Evolutionary conservation across 1,140 invertebrate genomes (phyloP).

Genomic region (Pissodes strobi): DNA sequence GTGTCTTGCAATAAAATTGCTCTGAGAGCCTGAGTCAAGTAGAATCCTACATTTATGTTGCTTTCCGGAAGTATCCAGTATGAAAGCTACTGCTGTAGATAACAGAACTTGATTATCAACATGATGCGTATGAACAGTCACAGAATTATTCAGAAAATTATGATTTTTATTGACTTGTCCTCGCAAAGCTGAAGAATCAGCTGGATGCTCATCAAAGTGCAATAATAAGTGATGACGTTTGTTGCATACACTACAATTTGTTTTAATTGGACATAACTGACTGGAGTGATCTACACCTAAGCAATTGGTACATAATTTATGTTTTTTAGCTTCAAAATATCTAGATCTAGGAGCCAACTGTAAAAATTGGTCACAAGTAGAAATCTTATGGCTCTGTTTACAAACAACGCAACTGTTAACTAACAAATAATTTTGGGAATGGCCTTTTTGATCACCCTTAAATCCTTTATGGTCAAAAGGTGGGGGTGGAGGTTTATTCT

Average conservation of each 20-base stretch:
- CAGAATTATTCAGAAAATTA: not conserved
- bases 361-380: constrained; percentile 20
- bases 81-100: no score
- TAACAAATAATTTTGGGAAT: not conserved
- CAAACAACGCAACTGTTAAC: constrained; percentile 16
- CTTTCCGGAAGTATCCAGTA: not conserved
- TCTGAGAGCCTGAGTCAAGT: not conserved
- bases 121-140: not conserved
- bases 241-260: not conserved
- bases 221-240: constrained; percentile 15
- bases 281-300: not conserved
- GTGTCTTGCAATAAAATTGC: not conserved
- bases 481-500: not conserved
- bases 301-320: constrained; percentile 17
- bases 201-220: constrained; percentile 7
- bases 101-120: not conserved
- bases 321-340: constrained; percentile 7
- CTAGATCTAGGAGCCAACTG: constrained; percentile 2
- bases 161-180: not conserved
- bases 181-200: not conserved
- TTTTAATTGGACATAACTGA: not conserved
- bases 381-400: constrained; percentile 21
- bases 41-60: not conserved
- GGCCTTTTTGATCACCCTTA: not conserved
- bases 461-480: constrained; percentile 1